These are phyloP conservation scores for Heliconius himera DNA, from an alignment of 1,140 invertebrate species.

Conservation along the genomic window DNA sequence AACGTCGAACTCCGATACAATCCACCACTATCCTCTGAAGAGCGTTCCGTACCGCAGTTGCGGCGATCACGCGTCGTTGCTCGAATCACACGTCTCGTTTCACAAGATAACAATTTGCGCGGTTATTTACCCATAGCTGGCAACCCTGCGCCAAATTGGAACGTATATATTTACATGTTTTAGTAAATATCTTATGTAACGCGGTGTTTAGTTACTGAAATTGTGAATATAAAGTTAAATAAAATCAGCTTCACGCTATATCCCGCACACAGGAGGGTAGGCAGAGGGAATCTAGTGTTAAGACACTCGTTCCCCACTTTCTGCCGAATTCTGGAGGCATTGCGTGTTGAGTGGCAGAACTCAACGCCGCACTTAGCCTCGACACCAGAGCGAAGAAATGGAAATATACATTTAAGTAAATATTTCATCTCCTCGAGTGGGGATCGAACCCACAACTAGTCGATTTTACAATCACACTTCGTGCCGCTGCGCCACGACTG, in stretches of 20 bases:
- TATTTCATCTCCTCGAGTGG: too few species aligned
- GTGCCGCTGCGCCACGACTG: too few species aligned
- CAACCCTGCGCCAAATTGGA: slow-evolving; percentile 70
- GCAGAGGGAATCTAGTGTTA: too few species aligned
- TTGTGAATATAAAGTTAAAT: not conserved
- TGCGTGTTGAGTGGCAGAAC: too few species aligned
- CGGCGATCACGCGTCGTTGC: slow-evolving; percentile 75
- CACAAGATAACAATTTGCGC: slow-evolving; percentile 81
- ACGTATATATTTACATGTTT: slow-evolving; percentile 44
- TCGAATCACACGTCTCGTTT: slow-evolving; percentile 79
- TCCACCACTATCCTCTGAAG: slow-evolving; percentile 68
- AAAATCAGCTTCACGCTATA: not conserved
- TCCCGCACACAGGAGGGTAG: too few species aligned
- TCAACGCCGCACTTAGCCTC: too few species aligned
- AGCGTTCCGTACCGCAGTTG: slow-evolving; percentile 64
- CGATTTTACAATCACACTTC: too few species aligned
- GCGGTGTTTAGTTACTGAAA: not conserved
- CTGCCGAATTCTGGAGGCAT: too few species aligned
- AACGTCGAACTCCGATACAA: not conserved
- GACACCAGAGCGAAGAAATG: too few species aligned
- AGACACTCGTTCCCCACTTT: too few species aligned
- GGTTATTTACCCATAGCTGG: slow-evolving; percentile 68
- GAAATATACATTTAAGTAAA: too few species aligned
- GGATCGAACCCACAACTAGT: too few species aligned
- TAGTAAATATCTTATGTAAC: slow-evolving; percentile 12